Evolutionary conservation across 2,113 vertebrate species (phyloP).

Genomic region (Ramphastos sulfuratus): DNA sequence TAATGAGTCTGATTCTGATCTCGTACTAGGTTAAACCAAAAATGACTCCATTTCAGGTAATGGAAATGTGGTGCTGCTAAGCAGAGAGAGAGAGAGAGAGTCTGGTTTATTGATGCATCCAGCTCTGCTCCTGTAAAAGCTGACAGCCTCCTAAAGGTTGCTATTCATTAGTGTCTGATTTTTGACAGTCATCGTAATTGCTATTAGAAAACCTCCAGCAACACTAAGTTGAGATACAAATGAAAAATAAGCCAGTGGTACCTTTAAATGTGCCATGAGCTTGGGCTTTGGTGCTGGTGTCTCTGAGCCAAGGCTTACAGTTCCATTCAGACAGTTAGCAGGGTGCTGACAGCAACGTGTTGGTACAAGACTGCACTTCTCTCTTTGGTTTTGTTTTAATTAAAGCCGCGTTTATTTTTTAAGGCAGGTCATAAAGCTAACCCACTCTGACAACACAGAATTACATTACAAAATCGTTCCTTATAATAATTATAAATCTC

Average conservation of each 20-base stretch:
- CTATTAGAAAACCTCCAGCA: slow-evolving; percentile 40
- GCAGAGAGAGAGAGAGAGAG: neutral
- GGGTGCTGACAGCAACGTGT: slow-evolving; percentile 74
- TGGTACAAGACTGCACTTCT: slow-evolving; percentile 67
- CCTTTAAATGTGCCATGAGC: slow-evolving; percentile 58
- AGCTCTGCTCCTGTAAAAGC: neutral
- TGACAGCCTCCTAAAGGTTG: neutral
- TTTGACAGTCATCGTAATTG: neutral
- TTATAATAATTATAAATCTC: slow-evolving; percentile 65
- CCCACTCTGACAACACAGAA: slow-evolving; percentile 65
- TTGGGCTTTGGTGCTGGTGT: slow-evolving; percentile 44
- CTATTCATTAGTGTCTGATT: neutral
- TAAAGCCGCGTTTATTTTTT: slow-evolving; percentile 71
- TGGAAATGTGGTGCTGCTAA: neutral
- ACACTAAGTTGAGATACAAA: slow-evolving; percentile 26
- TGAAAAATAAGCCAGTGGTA: slow-evolving; percentile 41
- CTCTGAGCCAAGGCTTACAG: slow-evolving; percentile 28
- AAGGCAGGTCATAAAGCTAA: slow-evolving; percentile 70
- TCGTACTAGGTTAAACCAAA: neutral
- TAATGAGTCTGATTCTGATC: slow-evolving; percentile 48
- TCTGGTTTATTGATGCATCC: neutral
- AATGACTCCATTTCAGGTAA: neutral
- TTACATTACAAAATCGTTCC: slow-evolving; percentile 61
- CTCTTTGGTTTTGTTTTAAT: slow-evolving; percentile 73
- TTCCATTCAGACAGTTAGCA: slow-evolving; percentile 67